phyloP scores from a whole-genome alignment of 2,888 invertebrate species.

The Clepsis dumicolana region DNA sequence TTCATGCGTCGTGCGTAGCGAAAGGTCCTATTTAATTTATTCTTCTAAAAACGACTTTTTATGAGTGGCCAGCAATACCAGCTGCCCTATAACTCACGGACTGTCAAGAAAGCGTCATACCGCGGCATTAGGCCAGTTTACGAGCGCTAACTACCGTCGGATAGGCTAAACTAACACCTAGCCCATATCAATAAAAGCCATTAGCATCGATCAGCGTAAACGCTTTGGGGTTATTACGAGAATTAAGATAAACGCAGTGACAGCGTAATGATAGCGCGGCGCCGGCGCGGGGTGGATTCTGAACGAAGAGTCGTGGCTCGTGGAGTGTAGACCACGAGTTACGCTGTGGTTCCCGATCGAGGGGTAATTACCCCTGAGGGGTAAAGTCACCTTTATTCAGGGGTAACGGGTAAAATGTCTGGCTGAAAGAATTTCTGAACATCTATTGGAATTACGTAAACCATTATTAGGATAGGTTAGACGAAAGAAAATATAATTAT shows the following conservation, averaged over 20 bases:
- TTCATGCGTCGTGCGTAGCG: too few species aligned
- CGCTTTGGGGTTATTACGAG: slow-evolving; percentile 72
- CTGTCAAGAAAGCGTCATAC: slow-evolving; percentile 43
- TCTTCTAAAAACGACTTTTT: slow-evolving; percentile 14
- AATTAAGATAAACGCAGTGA: slow-evolving; percentile 77
- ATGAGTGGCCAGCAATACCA: not conserved
- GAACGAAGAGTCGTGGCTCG: not conserved
- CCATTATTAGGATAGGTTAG: too few species aligned
- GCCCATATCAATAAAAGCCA: slow-evolving; percentile 83
- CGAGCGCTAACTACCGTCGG: slow-evolving; percentile 64
- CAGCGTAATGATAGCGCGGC: slow-evolving; percentile 66
- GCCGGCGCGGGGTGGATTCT: slow-evolving; percentile 46
- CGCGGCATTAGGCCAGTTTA: slow-evolving; percentile 77
- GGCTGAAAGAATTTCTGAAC: not conserved
- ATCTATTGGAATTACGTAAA: too few species aligned
- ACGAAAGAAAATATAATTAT: too few species aligned
- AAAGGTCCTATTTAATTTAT: not conserved
- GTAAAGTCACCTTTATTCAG: not conserved
- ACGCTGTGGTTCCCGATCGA: not conserved
- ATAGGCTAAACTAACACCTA: slow-evolving; percentile 71
- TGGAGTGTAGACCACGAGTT: not conserved
- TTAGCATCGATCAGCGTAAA: slow-evolving; percentile 81
- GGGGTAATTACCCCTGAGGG: not conserved
- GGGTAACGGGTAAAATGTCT: not conserved
- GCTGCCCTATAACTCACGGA: not conserved